Evolutionary conservation across 2,888 invertebrate genomes (phyloP), one percentile per base, ranked within the genome.

Genomic region (Lasioglossum pauxillum): DNA sequence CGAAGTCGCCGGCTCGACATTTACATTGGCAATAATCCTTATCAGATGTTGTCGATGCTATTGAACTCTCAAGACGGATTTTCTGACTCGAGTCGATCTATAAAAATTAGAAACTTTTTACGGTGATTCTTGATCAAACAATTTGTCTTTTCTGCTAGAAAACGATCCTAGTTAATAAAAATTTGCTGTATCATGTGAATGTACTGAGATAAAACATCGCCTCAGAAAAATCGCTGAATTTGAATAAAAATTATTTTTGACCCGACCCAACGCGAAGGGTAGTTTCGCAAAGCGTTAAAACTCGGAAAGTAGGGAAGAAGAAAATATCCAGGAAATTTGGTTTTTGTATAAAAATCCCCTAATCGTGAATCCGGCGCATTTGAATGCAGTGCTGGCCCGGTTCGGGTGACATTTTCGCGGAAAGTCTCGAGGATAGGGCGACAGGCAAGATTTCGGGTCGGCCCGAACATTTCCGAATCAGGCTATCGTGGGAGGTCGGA

Each of bases 381-480:
- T 35, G 67, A 35, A 67, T 67, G 31, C 67, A 35, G 38, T 1
- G 12, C 38, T 38, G 38, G 27, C 27, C 27, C 27, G 19, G 69
- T 23, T 53, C n/a, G 23, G 53, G 8, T 38, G 35, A 23, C 38
- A 69, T 38, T 38, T 69, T 12, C 69, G 35, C 38, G 38, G 69
- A 35, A 38, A 69, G 19, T 38, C 69, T n/a, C 69, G 5, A 4
- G 69, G 4, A 69, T 41, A 23, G 38, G 19, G 69, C 8, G 38
- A 38, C 38, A 19, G 69, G 35, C 23, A 23, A 67, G 31, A 67
- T 64, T 31, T 31, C 64, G 19, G 31, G 19, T 67, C 67, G 67
- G 38, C 38, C 38, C 23, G 38, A 38, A 69, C 69, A 69, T 69
- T 69, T 69, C 38, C 10, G 69, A 38, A 69, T 69, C 69, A 69